phyloP scores from a whole-genome alignment of 2,113 vertebrate genomes.

The Oceanodroma tethys region DNA sequence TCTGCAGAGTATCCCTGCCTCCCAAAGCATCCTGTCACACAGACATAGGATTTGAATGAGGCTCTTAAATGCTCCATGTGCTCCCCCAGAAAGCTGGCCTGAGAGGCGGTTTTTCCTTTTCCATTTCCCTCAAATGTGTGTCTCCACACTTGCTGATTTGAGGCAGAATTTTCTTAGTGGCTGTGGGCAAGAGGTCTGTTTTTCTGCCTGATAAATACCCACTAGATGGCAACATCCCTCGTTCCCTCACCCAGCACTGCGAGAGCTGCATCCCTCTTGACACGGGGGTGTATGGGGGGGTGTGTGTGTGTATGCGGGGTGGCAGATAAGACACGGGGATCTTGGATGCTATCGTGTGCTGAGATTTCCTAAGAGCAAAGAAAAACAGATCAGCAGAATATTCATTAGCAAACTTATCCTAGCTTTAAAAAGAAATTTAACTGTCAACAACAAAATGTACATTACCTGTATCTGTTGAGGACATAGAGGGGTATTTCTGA shows the following conservation, averaged over 20 bases:
- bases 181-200: not conserved
- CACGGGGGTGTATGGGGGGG: accelerated
- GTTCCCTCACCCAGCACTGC: accelerated
- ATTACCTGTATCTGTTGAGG: not conserved
- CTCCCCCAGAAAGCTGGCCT: not conserved
- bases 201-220: not conserved
- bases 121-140: not conserved
- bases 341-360: not conserved
- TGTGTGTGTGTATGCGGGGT: no score
- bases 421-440: not conserved
- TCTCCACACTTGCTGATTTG: not conserved
- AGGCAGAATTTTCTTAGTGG: not conserved
- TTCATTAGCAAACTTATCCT: not conserved
- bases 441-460: not conserved
- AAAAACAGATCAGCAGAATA: not conserved
- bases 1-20: not conserved
- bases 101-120: not conserved
- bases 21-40: not conserved
- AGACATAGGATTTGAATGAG: not conserved
- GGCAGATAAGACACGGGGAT: not conserved
- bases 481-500: not conserved
- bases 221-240: slow-evolving; percentile 49
- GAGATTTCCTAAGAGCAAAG: not conserved
- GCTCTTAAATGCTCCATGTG: not conserved
- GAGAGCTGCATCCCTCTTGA: not conserved